Evolutionary conservation across 1,140 invertebrate genomes (phyloP), one percentile per base, ranked within the genome.

Genomic region (Radopholus similis): DNA sequence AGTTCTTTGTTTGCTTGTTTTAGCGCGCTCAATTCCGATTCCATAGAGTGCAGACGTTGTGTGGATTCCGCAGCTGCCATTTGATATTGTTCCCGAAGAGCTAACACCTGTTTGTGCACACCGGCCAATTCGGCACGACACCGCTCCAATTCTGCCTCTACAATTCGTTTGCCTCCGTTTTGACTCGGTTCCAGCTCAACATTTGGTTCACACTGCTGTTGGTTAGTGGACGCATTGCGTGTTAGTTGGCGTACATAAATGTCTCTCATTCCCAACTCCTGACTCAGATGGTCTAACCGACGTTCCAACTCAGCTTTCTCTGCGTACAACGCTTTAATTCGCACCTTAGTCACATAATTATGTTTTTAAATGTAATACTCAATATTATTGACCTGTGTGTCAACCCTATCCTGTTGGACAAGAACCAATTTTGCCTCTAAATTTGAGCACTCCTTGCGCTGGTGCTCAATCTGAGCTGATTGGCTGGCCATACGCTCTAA

Each of bases 321-420:
- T n/a, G 69, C 44, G 51, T 78, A 75, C n/a, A 75, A 30, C 28
- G 62, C 65, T 60, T 77, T 77, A 30, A 75, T 28, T 8, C 76
- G 64, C 3, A 63, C 71, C 59, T 78, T 28, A 37, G 73, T 60
- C 59, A 34, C 47, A 2, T 32, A 56, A 51, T 60, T 35, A 26
- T 44, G 8, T 32, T 18, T 8, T 30, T 4, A 70, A 44, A 37
- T 2, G 34, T 21, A 70, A 35, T 63, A 13, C 21, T 26, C 9
- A 40, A 38, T 26, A 11, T n/a, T 30, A 34, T 26, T 23, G 21
- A 78, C 72, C 38, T 77, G 76, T 30, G 68, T 47, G 15, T 75
- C 75, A 21, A 76, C 70, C 37, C 64, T 53, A 30, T 73, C 72
- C 49, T 73, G 72, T 23, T 73, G 76, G 23, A 78, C 28, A 9